Percentiles rank a stretch among this genome's conserved stretches.
Evolutionary conservation across 2,113 vertebrate species (phyloP).

Genomic region (Siniperca chuatsi): DNA sequence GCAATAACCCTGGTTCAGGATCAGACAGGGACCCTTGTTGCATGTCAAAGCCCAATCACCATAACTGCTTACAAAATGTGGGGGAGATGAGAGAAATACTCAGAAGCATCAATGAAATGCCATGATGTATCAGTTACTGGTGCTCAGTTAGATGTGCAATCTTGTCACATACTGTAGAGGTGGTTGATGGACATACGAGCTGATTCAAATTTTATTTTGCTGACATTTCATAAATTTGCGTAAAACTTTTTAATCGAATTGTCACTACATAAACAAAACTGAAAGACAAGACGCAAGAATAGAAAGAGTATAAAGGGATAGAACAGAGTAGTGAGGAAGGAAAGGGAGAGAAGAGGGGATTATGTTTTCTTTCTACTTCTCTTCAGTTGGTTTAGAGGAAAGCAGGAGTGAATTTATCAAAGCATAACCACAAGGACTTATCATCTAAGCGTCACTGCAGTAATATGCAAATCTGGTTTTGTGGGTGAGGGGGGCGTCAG

Average conservation of each 20-base stretch:
- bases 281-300: not conserved
- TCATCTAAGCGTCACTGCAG: not conserved
- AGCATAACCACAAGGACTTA: slow-evolving; percentile 23
- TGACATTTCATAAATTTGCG: not conserved
- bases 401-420: slow-evolving; percentile 44
- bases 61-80: not conserved
- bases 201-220: not conserved
- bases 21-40: not conserved
- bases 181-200: not conserved
- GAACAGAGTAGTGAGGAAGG: not conserved
- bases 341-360: slow-evolving; percentile 1
- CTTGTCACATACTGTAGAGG: not conserved
- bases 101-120: not conserved
- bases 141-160: not conserved
- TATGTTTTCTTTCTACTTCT: slow-evolving; percentile 9
- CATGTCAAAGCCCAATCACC: not conserved
- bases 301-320: not conserved
- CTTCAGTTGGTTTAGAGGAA: slow-evolving; percentile 12
- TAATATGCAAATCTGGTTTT: slow-evolving; percentile 41
- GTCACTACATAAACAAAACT: not conserved
- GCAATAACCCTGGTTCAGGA: not conserved
- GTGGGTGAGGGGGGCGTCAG: not conserved
- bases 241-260: not conserved
- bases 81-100: not conserved
- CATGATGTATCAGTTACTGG: not conserved